Conservation (phyloP, 2,888 invertebrate genomes). For the Drosophila prolongata region DNA sequence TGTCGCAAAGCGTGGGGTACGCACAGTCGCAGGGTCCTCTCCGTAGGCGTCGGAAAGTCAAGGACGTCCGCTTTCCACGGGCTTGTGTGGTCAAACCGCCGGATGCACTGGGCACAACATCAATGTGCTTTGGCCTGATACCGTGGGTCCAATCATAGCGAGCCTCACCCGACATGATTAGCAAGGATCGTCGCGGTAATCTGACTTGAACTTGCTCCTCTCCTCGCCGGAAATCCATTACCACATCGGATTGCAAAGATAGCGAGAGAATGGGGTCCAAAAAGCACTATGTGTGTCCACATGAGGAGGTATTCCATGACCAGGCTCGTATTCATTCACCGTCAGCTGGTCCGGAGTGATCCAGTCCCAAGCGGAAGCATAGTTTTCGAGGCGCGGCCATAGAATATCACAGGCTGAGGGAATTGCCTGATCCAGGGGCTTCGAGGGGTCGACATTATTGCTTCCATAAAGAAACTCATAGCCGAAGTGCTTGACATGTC, state of each 20-base stretch:
- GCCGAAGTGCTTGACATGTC: constrained; percentile 95
- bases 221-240: constrained; percentile 94
- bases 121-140: constrained; percentile 93
- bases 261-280: constrained; percentile 94
- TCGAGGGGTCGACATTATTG: constrained; percentile 92
- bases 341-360: constrained; percentile 92
- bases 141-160: constrained; percentile 95
- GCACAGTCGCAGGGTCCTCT: constrained; percentile 88
- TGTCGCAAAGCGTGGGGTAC: constrained; percentile 89
- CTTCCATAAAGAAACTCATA: constrained; percentile 95
- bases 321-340: constrained; percentile 92
- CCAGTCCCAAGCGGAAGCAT: constrained; percentile 85
- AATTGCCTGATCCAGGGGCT: constrained; percentile 88
- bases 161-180: constrained; percentile 92
- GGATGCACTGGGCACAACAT: constrained; percentile 87
- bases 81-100: constrained; percentile 86
- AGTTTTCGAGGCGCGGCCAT: constrained; percentile 84
- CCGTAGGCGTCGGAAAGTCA: constrained; percentile 90
- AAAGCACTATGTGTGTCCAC: constrained; percentile 98
- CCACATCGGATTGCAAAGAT: constrained; percentile 91
- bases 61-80: constrained; percentile 89
- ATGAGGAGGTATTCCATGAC: constrained; percentile 97
- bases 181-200: constrained; percentile 89
- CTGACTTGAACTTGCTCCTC: constrained; percentile 87
- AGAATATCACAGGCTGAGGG: constrained; percentile 89